Conservation (phyloP, 23 tunicate genomes). For the Botrylloides violaceus region DNA sequence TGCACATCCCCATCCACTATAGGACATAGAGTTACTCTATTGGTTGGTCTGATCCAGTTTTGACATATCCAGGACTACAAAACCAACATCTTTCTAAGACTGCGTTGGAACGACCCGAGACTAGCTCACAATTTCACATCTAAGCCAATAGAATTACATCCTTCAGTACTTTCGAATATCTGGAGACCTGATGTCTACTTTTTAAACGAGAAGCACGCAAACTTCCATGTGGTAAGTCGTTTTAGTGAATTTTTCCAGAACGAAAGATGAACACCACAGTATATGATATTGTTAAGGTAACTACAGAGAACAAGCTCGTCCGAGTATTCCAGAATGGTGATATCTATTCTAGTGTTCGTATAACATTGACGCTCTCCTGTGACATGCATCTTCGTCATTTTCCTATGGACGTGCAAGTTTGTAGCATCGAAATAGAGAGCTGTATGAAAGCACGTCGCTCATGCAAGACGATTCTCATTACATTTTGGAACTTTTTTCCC, state of each 20-base stretch:
- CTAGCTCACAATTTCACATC: constrained; percentile 46
- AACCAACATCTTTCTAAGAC: constrained; percentile 71
- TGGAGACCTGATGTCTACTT: constrained; percentile 92
- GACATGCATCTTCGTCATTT: constrained; percentile 74
- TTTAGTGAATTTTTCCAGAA: not conserved
- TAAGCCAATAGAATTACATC: constrained; percentile 67
- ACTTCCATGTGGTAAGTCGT: constrained; percentile 59
- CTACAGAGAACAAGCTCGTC: constrained; percentile 74
- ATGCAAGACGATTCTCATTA: not conserved
- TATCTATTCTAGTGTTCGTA: constrained; percentile 62
- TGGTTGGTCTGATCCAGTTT: too few relatives aligned
- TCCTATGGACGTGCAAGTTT: constrained; percentile 90
- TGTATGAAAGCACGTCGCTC: constrained; percentile 44
- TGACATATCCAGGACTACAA: constrained; percentile 74
- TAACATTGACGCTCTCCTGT: constrained; percentile 78
- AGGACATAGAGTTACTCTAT: too few relatives aligned
- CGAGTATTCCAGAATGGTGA: constrained; percentile 80
- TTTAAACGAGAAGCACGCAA: constrained; percentile 85
- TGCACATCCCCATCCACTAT: too few relatives aligned
- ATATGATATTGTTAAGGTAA: too few relatives aligned
- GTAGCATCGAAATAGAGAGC: constrained; percentile 80
- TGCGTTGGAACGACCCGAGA: constrained; percentile 94
- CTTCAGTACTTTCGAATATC: constrained; percentile 68
- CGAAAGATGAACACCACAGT: too few relatives aligned
- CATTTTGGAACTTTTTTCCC: constrained; percentile 3